Evolutionary conservation across 2,113 vertebrate species (phyloP).

Genomic region (Tragelaphus buxtoni): DNA sequence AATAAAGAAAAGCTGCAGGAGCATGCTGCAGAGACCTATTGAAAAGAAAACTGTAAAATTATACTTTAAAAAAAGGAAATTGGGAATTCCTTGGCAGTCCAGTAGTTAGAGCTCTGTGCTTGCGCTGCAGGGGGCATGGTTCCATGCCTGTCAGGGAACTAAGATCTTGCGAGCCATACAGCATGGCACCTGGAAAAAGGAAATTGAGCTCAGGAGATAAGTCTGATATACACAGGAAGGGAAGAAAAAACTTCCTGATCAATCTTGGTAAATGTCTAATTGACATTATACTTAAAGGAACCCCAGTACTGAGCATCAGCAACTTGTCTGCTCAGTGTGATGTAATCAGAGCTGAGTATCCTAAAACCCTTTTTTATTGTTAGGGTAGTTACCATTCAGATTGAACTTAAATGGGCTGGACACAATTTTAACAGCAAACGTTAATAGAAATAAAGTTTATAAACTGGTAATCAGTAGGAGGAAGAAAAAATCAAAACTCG

Average conservation of each 20-base stretch:
- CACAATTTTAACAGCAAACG: not conserved
- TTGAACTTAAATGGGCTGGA: not conserved
- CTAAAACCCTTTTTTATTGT: not conserved
- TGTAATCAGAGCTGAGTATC: rapidly evolving
- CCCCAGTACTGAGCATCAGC: not conserved
- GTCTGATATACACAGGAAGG: no score
- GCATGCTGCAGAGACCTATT: not conserved
- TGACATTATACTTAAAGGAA: not conserved
- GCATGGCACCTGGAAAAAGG: not conserved
- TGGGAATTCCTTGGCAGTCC: not conserved
- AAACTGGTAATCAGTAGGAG: not conserved
- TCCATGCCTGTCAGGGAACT: not conserved
- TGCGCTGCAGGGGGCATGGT: rapidly evolving
- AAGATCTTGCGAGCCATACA: not conserved
- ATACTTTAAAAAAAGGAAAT: not conserved
- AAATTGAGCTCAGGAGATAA: not conserved
- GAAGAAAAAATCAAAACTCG: not conserved
- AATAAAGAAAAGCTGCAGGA: not conserved
- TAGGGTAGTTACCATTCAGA: not conserved
- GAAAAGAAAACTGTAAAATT: not conserved
- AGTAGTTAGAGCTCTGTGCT: not conserved
- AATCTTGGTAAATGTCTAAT: not conserved
- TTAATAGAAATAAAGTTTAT: not conserved
- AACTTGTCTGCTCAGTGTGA: rapidly evolving
- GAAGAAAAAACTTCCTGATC: not conserved